Percentiles rank a stretch among this genome's conserved stretches.
phyloP scores from a whole-genome alignment of 2,797 vertebrate species.

The Valencia hispanica region DNA sequence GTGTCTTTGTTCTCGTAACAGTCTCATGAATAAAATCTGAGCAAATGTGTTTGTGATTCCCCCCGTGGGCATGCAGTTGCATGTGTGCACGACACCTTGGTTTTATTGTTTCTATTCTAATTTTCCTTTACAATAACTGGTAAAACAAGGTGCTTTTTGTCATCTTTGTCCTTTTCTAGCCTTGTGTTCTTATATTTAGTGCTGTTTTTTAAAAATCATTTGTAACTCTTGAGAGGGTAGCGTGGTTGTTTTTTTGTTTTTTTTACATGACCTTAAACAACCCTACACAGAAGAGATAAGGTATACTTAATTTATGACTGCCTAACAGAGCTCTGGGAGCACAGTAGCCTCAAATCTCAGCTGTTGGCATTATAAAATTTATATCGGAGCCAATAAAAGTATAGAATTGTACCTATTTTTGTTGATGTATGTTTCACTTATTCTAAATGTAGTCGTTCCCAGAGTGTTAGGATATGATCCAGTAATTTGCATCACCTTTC shows the following conservation, averaged over 20 bases:
- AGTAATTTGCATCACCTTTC: neutral
- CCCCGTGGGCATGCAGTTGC: slow-evolving; percentile 60
- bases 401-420: neutral
- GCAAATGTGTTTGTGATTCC: slow-evolving; percentile 26
- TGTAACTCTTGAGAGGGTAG: slow-evolving; percentile 9
- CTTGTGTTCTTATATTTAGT: slow-evolving; percentile 55
- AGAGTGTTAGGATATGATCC: neutral
- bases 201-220: slow-evolving; percentile 24
- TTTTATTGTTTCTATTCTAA: neutral
- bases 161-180: slow-evolving; percentile 13
- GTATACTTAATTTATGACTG: slow-evolving; percentile 56
- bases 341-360: slow-evolving; percentile 17
- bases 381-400: slow-evolving; percentile 13
- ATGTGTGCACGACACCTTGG: slow-evolving; percentile 53
- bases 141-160: slow-evolving; percentile 11
- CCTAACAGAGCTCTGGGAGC: slow-evolving; percentile 17
- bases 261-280: slow-evolving; percentile 52
- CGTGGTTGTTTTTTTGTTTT: neutral
- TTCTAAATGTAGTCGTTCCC: neutral
- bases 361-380: slow-evolving; percentile 6
- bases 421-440: neutral
- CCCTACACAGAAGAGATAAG: slow-evolving; percentile 38
- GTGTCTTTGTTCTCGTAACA: slow-evolving; percentile 32
- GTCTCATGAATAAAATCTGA: slow-evolving; percentile 23
- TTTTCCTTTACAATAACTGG: slow-evolving; percentile 20